Conservation (phyloP, 1,140 invertebrate genomes). For the Drosophila grimshawi region DNA sequence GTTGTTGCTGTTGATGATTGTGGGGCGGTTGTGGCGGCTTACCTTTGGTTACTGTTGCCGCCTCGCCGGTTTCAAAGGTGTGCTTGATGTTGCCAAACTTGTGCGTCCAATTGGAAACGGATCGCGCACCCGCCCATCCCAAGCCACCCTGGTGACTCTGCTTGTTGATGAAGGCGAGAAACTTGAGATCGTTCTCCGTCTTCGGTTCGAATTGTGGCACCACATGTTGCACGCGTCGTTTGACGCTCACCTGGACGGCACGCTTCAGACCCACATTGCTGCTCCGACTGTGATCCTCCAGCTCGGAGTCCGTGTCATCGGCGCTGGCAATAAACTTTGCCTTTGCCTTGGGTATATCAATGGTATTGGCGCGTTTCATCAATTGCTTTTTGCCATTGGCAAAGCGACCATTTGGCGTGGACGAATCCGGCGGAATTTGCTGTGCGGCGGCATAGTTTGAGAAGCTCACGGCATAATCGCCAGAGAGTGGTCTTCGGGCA, state of each 20-base stretch:
- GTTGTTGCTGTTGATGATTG: conserved; percentile 48
- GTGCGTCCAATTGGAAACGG: conserved; percentile 89
- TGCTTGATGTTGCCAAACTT: conserved; percentile 94
- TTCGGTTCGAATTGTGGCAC: conserved; percentile 90
- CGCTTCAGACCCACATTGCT: conserved; percentile 85
- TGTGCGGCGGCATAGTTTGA: conserved; percentile 43
- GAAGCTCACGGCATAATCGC: conserved; percentile 75
- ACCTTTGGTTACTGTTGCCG: conserved; percentile 65
- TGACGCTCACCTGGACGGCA: conserved; percentile 87
- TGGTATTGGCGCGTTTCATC: conserved; percentile 94
- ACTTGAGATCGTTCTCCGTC: conserved; percentile 93
- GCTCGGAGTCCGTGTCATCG: conserved; percentile 76
- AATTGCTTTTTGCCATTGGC: conserved; percentile 88
- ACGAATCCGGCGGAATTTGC: background rate
- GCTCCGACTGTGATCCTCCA: conserved; percentile 62
- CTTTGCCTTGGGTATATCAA: conserved; percentile 91
- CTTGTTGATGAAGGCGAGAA: conserved; percentile 92
- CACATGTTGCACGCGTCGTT: conserved; percentile 76
- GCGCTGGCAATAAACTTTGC: conserved; percentile 59
- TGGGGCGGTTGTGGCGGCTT: conserved; percentile 68
- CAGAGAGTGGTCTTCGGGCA: conserved; percentile 62
- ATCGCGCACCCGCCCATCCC: conserved; percentile 73
- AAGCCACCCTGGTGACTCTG: conserved; percentile 86
- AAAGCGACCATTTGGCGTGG: conserved; percentile 84
- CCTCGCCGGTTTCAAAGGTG: conserved; percentile 88